These are phyloP conservation scores for Chrysolina americana DNA, from an alignment of 2,888 invertebrate genomes.

Conservation along the genomic window DNA sequence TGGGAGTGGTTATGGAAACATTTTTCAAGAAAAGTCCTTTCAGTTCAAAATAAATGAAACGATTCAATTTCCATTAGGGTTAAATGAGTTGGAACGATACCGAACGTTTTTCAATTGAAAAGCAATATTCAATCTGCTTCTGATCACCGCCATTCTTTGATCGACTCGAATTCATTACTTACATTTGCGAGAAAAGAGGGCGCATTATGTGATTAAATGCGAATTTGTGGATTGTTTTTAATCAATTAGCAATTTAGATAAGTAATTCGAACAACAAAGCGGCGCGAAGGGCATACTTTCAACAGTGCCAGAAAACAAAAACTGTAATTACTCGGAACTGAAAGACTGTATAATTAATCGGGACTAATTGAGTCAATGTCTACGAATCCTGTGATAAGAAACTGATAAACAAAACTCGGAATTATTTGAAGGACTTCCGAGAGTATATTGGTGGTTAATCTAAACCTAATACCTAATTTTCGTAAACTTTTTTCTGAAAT, in stretches of 20 bases:
- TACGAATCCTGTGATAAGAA: too few relatives aligned
- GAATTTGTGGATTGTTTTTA: slow-evolving; percentile 16
- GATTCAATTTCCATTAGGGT: slow-evolving; percentile 41
- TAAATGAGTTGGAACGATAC: slow-evolving; percentile 35
- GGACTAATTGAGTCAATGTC: too few relatives aligned
- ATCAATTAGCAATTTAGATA: slow-evolving; percentile 17
- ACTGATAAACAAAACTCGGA: too few relatives aligned
- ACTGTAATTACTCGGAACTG: not conserved
- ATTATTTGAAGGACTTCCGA: too few relatives aligned
- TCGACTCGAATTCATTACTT: slow-evolving; percentile 20
- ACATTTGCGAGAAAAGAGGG: not conserved
- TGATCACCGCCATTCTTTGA: slow-evolving; percentile 26
- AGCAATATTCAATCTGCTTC: slow-evolving; percentile 30
- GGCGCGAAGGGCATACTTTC: not conserved
- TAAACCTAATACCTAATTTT: too few relatives aligned
- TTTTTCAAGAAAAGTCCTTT: slow-evolving; percentile 39
- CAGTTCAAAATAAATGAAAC: slow-evolving; percentile 39
- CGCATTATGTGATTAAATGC: slow-evolving; percentile 15
- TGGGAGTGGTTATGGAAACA: slow-evolving; percentile 41
- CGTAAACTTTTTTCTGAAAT: too few relatives aligned
- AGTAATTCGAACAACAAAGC: slow-evolving; percentile 13
- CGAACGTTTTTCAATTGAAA: slow-evolving; percentile 22
- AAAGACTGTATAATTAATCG: not conserved
- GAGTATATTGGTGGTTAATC: too few relatives aligned
- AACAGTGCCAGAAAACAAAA: not conserved